Evolutionary conservation across 1,140 invertebrate genomes (phyloP), one percentile per base, ranked within the genome.

Genomic region (Stegodyphus mimosarum): DNA sequence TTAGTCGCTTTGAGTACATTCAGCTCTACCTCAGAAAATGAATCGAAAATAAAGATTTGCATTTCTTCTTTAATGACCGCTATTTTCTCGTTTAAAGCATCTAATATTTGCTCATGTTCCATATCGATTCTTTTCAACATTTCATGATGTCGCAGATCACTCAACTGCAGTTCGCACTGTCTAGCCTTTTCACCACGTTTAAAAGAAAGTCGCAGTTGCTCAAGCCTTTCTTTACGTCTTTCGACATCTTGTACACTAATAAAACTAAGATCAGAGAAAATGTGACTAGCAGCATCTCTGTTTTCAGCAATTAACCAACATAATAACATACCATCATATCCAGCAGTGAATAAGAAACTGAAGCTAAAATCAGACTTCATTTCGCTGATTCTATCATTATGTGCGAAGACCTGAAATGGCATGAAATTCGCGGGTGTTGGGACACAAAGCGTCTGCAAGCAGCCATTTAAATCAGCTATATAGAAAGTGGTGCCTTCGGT

Each of bases 61-160:
- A 53, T 84, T 17, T 55, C 52, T 17, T 75, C 50, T 9, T 74
- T 75, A 13, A 63, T n/a, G 13, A 11, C 64, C 6, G 6, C n/a
- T 53, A 76, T 84, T 55, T 52, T 33, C 60, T 70, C n/a, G 50
- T 84, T 76, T 7, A 84, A 60, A 11, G 7, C 15, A 33, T 60
- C 63, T 0, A 84, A 17, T 6, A 49, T 17, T 15, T 6, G 6
- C 17, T 84, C 73, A 18, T 84, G 81, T 0, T 60, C 17, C 2
- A 67, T 1, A 50, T 17, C 50, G 13, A 69, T 53, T 9, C 55
- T 69, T 60, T n/a, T 67, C 63, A 67, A 52, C 0, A 11, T 9
- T 9, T 70, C 50, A 6, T 60, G 17, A 13, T 84, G 52, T 7
- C 70, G 53, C 5, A 84, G 7, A 10, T 13, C 5, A 6, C 15